Percentiles rank a stretch among this genome's conserved stretches.
phyloP scores from a whole-genome alignment of 2,888 invertebrate genomes.

The Drosophila algonquin region DNA sequence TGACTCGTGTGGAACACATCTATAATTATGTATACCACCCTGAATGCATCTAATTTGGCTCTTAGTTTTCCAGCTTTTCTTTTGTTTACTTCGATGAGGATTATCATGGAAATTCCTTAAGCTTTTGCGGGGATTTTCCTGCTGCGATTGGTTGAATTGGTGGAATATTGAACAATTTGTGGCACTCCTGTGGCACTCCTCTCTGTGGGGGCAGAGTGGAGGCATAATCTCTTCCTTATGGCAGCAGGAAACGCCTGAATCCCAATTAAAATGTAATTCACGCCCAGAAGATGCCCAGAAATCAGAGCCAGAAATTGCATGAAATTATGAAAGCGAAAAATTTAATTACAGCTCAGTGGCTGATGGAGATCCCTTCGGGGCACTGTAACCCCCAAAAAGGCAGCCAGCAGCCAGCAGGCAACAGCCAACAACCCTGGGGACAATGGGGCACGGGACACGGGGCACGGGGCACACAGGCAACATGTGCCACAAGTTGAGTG shows the following conservation, averaged over 20 bases:
- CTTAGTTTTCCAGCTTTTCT: background rate
- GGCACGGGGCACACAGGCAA: slow-evolving; percentile 40
- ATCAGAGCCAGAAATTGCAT: slow-evolving; percentile 65
- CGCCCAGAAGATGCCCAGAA: slow-evolving; percentile 32
- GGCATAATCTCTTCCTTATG: slow-evolving; percentile 5
- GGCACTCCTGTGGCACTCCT: background rate
- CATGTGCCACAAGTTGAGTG: slow-evolving; percentile 77
- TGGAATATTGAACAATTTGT: background rate
- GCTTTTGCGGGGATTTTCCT: slow-evolving; percentile 36
- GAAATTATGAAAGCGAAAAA: slow-evolving; percentile 75
- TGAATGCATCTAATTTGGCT: background rate
- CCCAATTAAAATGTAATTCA: slow-evolving; percentile 62
- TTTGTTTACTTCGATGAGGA: slow-evolving; percentile 52
- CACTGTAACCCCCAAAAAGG: slow-evolving; percentile 39
- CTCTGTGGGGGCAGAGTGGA: background rate
- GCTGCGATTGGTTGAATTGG: background rate
- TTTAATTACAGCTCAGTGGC: slow-evolving; percentile 69
- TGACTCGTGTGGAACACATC: slow-evolving; percentile 50
- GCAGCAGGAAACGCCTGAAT: background rate
- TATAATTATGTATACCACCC: slow-evolving; percentile 22
- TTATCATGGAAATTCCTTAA: slow-evolving; percentile 72
- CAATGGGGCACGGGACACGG: slow-evolving; percentile 24
- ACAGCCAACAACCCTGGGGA: slow-evolving; percentile 9
- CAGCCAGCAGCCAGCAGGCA: slow-evolving; percentile 18
- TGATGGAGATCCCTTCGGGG: slow-evolving; percentile 19